phyloP scores from a whole-genome alignment of 2,113 vertebrate genomes.

The Proterorhinus semilunaris region DNA sequence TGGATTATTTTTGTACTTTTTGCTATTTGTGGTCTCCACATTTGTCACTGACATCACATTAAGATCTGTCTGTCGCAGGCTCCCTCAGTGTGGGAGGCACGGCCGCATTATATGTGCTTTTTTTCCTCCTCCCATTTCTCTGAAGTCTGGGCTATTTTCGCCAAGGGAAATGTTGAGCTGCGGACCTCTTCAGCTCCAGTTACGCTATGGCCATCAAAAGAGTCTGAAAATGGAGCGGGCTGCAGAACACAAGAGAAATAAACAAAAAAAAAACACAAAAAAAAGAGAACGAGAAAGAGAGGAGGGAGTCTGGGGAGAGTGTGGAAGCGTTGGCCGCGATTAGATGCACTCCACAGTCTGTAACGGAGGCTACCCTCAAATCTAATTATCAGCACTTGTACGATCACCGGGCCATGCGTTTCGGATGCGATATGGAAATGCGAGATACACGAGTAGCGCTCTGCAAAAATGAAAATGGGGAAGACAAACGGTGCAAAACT shows the following conservation, averaged over 20 bases:
- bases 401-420: neutral
- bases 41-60: no score
- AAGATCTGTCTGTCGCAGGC: neutral
- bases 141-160: constrained; percentile 28
- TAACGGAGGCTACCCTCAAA: constrained; percentile 8
- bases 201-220: constrained; percentile 22
- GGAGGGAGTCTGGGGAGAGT: neutral
- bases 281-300: neutral
- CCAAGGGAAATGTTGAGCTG: constrained; percentile 21
- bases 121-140: constrained; percentile 7
- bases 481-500: neutral
- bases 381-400: constrained; percentile 12
- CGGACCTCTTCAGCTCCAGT: constrained; percentile 28
- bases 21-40: no score
- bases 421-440: neutral
- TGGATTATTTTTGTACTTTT: no score
- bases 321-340: neutral
- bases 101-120: constrained; percentile 6
- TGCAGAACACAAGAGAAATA: neutral
- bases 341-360: neutral
- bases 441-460: constrained; percentile 1
- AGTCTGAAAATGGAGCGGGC: constrained; percentile 3
- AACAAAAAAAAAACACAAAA: constrained; percentile 1
- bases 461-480: neutral
- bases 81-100: constrained; percentile 13